Evolutionary conservation across 2,888 invertebrate genomes (phyloP).

Genomic region (Heteromyza rotundicornis): DNA sequence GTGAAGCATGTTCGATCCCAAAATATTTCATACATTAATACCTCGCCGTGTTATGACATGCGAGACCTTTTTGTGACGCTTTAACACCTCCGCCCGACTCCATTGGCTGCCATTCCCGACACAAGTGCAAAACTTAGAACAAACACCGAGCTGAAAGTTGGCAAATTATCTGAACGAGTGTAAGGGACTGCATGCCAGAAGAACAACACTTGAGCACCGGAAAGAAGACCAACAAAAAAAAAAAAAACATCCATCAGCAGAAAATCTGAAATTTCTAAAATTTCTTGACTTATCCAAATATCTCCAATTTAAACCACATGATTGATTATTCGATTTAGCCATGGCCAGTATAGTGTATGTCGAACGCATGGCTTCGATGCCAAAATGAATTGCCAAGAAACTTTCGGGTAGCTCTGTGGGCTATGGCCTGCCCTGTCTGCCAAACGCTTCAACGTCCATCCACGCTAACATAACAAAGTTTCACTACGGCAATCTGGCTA

Average conservation of each 20-base stretch:
- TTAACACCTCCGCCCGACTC: conserved; percentile 9
- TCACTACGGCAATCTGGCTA: no score
- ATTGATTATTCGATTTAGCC: conserved; percentile 39
- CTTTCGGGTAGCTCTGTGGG: no score
- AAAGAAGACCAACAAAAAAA: background rate
- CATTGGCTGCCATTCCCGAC: background rate
- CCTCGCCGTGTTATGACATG: conserved; percentile 11
- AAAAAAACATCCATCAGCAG: conserved; percentile 31
- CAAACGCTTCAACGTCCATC: background rate
- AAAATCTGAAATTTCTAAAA: conserved; percentile 34
- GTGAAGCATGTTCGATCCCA: background rate
- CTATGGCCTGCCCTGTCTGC: no score
- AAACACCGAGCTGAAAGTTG: background rate
- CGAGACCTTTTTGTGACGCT: conserved; percentile 12
- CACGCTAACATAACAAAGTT: background rate
- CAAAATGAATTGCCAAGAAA: conserved; percentile 5
- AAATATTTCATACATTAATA: conserved; percentile 10
- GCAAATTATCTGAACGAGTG: background rate
- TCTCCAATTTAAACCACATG: conserved; percentile 51
- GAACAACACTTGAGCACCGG: conserved; percentile 29
- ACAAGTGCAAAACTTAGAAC: background rate
- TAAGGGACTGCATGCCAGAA: no score
- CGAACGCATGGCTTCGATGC: background rate
- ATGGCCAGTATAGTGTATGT: background rate
- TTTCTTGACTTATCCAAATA: conserved; percentile 47